Percentiles rank a stretch among this genome's conserved stretches.
Evolutionary conservation across 2,113 vertebrate genomes (phyloP).

Genomic region (Trichechus manatus): DNA sequence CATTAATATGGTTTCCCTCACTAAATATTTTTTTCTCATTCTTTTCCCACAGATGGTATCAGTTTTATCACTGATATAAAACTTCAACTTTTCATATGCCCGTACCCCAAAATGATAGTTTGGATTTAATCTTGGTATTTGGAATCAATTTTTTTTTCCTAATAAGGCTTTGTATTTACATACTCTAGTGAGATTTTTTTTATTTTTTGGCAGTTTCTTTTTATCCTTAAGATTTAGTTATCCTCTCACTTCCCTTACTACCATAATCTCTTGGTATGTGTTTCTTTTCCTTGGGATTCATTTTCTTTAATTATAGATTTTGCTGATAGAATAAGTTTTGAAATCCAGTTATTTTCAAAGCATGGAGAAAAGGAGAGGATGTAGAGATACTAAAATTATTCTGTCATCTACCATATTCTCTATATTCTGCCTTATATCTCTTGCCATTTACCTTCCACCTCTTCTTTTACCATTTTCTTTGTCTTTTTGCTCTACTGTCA

Average conservation of each 20-base stretch:
- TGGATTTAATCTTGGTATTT: neutral
- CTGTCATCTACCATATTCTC: neutral
- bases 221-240: neutral
- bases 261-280: neutral
- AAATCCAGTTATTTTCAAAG: neutral
- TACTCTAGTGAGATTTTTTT: neutral
- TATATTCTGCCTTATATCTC: neutral
- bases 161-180: neutral
- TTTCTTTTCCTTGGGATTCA: neutral
- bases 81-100: neutral
- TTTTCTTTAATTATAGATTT: slow-evolving; percentile 1
- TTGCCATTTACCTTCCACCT: neutral
- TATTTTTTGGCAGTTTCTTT: neutral
- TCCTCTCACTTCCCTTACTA: neutral
- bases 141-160: too few relatives aligned
- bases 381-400: neutral
- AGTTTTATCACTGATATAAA: neutral
- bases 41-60: neutral
- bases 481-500: neutral
- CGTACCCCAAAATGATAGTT: neutral
- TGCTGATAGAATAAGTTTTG: neutral
- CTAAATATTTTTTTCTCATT: neutral
- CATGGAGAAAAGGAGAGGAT: neutral
- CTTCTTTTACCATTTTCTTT: neutral
- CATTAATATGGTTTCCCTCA: neutral